Percentiles rank a stretch among this genome's conserved stretches.
Conservation (phyloP, 1,140 invertebrate species). For the Platorchestia sp. region DNA sequence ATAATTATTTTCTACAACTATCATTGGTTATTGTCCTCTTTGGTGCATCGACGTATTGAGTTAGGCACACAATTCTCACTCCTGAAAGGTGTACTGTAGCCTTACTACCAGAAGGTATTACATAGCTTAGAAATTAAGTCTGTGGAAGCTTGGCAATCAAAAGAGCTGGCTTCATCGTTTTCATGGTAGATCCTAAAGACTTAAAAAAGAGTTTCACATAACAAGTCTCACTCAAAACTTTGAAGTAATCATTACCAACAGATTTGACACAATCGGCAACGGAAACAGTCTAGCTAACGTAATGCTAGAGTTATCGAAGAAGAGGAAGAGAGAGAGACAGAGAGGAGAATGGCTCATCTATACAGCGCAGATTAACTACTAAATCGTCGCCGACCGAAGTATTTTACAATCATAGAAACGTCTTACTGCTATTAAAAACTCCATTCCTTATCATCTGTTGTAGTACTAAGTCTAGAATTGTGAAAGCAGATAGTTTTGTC, state of each 20-base stretch:
- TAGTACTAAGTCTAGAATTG: constrained; percentile 47
- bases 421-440: constrained; percentile 42
- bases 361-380: constrained; percentile 33
- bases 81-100: background rate
- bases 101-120: background rate
- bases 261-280: constrained; percentile 41
- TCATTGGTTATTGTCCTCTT: background rate
- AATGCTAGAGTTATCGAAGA: constrained; percentile 19
- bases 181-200: background rate
- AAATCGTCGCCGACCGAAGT: constrained; percentile 36
- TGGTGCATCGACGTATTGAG: background rate
- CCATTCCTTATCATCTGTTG: constrained; percentile 43
- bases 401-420: constrained; percentile 53
- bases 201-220: constrained; percentile 22
- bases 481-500: constrained; percentile 51
- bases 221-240: constrained; percentile 10
- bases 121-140: background rate
- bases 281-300: constrained; percentile 36
- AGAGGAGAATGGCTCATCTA: constrained; percentile 24
- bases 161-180: background rate
- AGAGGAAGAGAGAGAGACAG: background rate
- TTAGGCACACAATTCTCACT: background rate
- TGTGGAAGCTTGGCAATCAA: background rate
- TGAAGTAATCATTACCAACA: constrained; percentile 46
- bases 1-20: background rate